Evolutionary conservation across 2,797 vertebrate species (phyloP).

Genomic region (Dendrocincla fuliginosa): DNA sequence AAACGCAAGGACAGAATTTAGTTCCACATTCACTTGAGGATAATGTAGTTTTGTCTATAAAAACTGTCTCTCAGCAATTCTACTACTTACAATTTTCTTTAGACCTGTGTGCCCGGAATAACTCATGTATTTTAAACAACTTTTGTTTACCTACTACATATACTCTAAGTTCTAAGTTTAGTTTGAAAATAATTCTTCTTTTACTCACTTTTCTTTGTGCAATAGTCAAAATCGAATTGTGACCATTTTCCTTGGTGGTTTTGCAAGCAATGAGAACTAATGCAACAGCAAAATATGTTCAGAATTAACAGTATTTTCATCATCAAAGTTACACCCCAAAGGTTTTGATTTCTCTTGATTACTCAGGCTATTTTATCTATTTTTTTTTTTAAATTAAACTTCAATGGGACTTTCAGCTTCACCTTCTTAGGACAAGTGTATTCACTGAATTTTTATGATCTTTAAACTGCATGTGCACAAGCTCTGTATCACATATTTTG

Average conservation of each 20-base stretch:
- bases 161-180: background rate
- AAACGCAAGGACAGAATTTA: constrained; percentile 16
- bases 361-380: background rate
- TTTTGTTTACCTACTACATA: background rate
- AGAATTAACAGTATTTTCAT: background rate
- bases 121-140: background rate
- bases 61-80: constrained; percentile 16
- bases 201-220: background rate
- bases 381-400: background rate
- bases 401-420: background rate
- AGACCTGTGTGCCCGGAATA: background rate
- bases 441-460: background rate
- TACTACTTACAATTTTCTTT: background rate
- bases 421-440: background rate
- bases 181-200: background rate
- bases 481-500: background rate
- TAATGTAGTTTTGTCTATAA: constrained; percentile 2
- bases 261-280: background rate
- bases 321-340: background rate
- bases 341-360: background rate
- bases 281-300: background rate
- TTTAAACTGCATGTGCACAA: background rate
- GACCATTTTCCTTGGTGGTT: background rate
- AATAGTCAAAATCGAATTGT: background rate
- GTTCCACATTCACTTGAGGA: background rate